Conservation (phyloP, 2,888 invertebrate genomes). For the Neoscelio sp. region DNA sequence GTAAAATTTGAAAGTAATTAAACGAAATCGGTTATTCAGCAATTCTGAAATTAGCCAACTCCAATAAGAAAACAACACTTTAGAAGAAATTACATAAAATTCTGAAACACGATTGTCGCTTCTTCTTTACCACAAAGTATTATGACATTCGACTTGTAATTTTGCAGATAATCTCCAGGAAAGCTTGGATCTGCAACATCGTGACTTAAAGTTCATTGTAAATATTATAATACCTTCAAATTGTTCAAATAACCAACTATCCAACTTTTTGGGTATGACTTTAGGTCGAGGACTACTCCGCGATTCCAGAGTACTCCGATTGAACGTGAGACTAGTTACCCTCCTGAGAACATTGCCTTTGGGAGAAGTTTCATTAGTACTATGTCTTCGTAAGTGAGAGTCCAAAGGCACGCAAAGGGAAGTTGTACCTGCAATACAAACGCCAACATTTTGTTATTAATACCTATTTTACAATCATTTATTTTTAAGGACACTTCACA, state of each 20-base stretch:
- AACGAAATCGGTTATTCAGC: too few species aligned
- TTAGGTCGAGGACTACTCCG: constrained; percentile 86
- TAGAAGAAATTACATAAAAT: too few species aligned
- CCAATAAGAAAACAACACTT: too few species aligned
- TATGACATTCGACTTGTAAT: background rate
- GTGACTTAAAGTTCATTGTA: background rate
- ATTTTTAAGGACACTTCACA: too few species aligned
- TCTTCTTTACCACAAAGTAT: too few species aligned
- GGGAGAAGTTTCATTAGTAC: constrained; percentile 84
- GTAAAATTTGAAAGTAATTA: too few species aligned
- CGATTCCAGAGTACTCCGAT: constrained; percentile 88
- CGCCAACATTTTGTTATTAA: background rate
- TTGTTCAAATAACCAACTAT: constrained; percentile 94
- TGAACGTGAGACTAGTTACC: constrained; percentile 92
- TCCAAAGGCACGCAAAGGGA: constrained; percentile 47
- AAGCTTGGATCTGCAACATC: too few species aligned
- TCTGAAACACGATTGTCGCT: too few species aligned
- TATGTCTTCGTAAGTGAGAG: constrained; percentile 80
- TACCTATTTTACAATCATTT: too few species aligned
- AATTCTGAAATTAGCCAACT: too few species aligned
- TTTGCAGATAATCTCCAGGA: background rate
- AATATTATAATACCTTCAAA: constrained; percentile 90
- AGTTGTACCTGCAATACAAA: constrained; percentile 66
- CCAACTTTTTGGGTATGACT: constrained; percentile 90
- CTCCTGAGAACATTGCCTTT: constrained; percentile 92